A percentile compares a stretch with the other conserved stretches of the same genome.
These are phyloP conservation scores for Micrasema minimum DNA, from an alignment of 1,140 invertebrate genomes.

Conservation along the genomic window DNA sequence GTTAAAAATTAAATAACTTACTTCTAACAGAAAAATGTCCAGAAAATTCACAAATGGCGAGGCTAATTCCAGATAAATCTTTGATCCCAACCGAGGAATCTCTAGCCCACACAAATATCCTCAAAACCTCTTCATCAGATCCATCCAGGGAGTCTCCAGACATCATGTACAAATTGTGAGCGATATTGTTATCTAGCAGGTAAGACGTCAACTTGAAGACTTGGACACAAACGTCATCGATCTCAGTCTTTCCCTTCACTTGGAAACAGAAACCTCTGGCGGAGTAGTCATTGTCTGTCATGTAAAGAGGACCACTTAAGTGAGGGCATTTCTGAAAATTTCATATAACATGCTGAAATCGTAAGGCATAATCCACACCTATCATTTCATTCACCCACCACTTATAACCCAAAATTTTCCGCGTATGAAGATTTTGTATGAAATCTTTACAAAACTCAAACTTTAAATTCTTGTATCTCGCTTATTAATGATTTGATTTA, in stretches of 20 bases:
- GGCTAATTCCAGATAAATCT: constrained; percentile 67
- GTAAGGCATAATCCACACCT: no score
- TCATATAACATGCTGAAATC: no score
- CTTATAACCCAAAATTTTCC: no score
- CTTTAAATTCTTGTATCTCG: no score
- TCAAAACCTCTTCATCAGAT: constrained; percentile 59
- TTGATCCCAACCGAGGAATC: constrained; percentile 67
- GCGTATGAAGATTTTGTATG: no score
- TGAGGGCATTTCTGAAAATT: constrained; percentile 67
- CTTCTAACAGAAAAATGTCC: constrained; percentile 75
- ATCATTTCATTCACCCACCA: no score
- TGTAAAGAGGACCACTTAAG: constrained; percentile 65
- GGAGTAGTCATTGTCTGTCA: constrained; percentile 66
- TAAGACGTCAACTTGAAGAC: constrained; percentile 66
- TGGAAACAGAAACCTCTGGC: constrained; percentile 74
- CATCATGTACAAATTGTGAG: constrained; percentile 78
- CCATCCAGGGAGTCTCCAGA: constrained; percentile 60
- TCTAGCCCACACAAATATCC: constrained; percentile 75
- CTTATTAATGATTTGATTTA: no score
- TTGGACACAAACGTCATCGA: constrained; percentile 57
- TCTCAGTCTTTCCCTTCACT: constrained; percentile 59
- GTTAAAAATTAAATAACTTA: no score
- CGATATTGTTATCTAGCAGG: constrained; percentile 69
- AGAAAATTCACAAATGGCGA: constrained; percentile 74
- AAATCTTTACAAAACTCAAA: no score